phyloP scores from a whole-genome alignment of 2,113 vertebrate species.

The Platichthys flesus region DNA sequence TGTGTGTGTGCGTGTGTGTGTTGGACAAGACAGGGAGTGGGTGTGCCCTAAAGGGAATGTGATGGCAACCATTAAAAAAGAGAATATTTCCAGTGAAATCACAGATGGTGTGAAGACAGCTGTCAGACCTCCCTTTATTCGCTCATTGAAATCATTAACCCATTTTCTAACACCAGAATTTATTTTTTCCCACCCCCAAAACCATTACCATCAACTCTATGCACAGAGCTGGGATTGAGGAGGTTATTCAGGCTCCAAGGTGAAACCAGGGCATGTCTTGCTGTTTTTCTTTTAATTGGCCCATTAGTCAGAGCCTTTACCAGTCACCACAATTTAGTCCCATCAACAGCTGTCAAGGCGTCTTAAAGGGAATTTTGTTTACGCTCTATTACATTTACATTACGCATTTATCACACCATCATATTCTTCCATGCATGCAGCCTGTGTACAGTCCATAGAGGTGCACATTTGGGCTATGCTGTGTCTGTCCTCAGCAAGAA shows the following conservation, averaged over 20 bases:
- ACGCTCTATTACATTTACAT: background rate
- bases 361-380: background rate
- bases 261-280: background rate
- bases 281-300: background rate
- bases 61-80: slow-evolving; percentile 41
- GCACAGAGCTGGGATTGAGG: slow-evolving; percentile 8
- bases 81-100: slow-evolving; percentile 18
- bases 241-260: slow-evolving; percentile 15
- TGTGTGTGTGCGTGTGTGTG: slow-evolving; percentile 17
- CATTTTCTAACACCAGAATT: background rate
- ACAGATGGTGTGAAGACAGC: slow-evolving; percentile 1
- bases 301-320: background rate
- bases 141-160: background rate
- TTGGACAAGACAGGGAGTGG: slow-evolving; percentile 63
- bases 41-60: slow-evolving; percentile 63
- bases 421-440: background rate
- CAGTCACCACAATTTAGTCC: background rate
- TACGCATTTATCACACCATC: background rate
- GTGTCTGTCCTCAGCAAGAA: slow-evolving; percentile 1
- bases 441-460: background rate
- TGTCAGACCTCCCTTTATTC: slow-evolving; percentile 1
- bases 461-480: background rate
- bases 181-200: slow-evolving; percentile 16
- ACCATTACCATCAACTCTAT: slow-evolving; percentile 5
- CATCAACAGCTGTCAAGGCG: background rate